Base-by-base conservation (phyloP, 2,888 invertebrate genomes). In the Fragum sueziense region DNA sequence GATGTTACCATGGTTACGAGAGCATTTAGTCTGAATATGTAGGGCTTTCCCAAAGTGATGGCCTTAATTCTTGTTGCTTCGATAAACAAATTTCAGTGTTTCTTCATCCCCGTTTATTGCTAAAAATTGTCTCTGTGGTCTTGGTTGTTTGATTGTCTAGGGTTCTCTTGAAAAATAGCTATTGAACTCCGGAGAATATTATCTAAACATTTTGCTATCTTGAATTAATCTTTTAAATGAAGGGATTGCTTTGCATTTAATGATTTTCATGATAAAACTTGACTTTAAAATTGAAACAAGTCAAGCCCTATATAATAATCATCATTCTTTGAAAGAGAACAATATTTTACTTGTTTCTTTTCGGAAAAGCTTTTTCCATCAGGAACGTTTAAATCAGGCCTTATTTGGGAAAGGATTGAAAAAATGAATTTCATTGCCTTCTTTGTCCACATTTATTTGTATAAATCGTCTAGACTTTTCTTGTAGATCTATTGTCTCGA, bases 21-120 rank as follows among this genome's bases (percentile, higher is more conserved):
- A 65, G 65, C 65, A 65, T 65, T 65, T 65, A 65, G 65, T 65
- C 41, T 65, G 65, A 65, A 65, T 65, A 65, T 65, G 41, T 65
- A 65, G 65, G 34, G 65, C 65, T 65, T 65, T 65, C 41, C 41
- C 41, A 65, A 25, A 65, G 65, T 25, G n/a, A 22, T 41, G 33
- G 61, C 61, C 61, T 61, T 25, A 61, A 61, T 61, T 61, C 33
- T 29, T 61, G 61, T 61, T 61, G 61, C 61, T 61, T 61, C 61
- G 3, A 27, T 57, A 22, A 22, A 57, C 33, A 33, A 61, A 61
- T 61, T 61, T 33, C 27, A 33, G 33, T 61, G 61, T 61, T 33
- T 57, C 27, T 57, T 27, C 27, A 57, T 57, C 57, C 25, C 57
- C 25, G 27, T 57, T 57, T 57, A 27, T 25, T 20, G 47, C 47